Percentiles rank a stretch among this genome's conserved stretches.
phyloP scores from a whole-genome alignment of 1,140 invertebrate species.

The Leptinotarsa defecta region DNA sequence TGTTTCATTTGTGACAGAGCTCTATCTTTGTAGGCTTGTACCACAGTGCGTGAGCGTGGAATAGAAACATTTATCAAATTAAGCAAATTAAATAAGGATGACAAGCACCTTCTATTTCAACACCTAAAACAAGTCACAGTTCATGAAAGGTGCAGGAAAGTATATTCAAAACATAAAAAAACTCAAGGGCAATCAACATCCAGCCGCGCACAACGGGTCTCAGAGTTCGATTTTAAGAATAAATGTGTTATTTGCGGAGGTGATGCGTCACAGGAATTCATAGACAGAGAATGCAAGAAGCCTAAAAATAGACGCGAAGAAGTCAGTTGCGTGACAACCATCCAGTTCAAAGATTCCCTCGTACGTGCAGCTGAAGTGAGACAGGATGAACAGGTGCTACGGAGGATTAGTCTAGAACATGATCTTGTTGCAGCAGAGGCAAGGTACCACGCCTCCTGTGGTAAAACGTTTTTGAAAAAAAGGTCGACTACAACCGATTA shows the following conservation, averaged over 20 bases:
- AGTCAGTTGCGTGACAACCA: neutral
- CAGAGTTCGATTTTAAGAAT: neutral
- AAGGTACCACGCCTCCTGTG: conserved; percentile 1
- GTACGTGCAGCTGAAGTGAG: neutral
- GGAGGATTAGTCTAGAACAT: conserved; percentile 4
- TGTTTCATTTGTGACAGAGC: conserved; percentile 2
- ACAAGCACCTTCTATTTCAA: conserved; percentile 6
- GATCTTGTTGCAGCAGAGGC: conserved; percentile 1
- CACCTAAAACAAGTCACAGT: neutral
- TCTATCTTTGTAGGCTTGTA: neutral
- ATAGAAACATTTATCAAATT: conserved; percentile 12
- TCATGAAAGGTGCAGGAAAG: conserved; percentile 11
- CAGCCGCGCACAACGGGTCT: neutral
- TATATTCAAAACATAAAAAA: conserved; percentile 8
- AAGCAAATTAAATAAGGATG: conserved; percentile 5
- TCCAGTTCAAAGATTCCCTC: conserved; percentile 10
- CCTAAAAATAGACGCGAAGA: neutral
- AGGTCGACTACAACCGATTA: neutral
- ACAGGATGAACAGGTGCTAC: neutral
- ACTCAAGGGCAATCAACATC: neutral
- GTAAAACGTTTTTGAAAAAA: conserved; percentile 10
- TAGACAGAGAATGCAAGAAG: conserved; percentile 7
- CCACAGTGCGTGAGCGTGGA: neutral
- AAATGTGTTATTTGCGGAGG: conserved; percentile 5
- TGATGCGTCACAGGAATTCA: conserved; percentile 2